Evolutionary conservation across 2,797 vertebrate species (phyloP), one percentile per base, ranked within the genome.

Genomic region (Crocodylus rhombifer): DNA sequence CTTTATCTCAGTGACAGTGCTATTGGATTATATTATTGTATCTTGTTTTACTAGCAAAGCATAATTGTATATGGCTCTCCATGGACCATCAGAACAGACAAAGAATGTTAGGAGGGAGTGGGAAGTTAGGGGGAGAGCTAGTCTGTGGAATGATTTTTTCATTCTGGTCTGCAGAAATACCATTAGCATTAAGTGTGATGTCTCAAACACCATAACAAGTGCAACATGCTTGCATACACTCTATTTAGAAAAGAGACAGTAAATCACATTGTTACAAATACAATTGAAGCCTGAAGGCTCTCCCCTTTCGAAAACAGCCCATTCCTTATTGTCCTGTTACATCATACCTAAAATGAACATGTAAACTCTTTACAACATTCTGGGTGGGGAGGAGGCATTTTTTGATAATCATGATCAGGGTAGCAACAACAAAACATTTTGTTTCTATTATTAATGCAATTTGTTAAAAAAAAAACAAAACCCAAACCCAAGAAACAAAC

Each of bases 1-100:
- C 86, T 96, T 96, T 96, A 95, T 95, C 85, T 96, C 71, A 0
- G 4, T 90, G 88, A 95, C 91, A 97, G 84, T 91, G 91, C 80
- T 89, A 85, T 88, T 30, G 7, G 63, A 90, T 95, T 96, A 84
- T 94, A 93, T 85, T 96, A 91, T 92, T 92, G 91, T 94, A 92
- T 71, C 86, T 87, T 93, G 84, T 92, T 96, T 95, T 95, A 96
- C 86, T 93, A 96, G 75, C 63, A 88, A 86, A 42, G 57, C 71
- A 88, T 91, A 96, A 89, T 93, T 92, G 84, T 57, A 62, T 28
- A 94, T 65, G 95, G 57, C 51, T 93, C 81, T 95, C 90, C 74
- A 79, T 0, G 28, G 75, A 92, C 57, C 30, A 88, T 36, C 62
- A 55, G 64, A 77, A 73, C 58, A 88, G 58, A 84, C 17, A 77